These are phyloP conservation scores for Cataglyphis livida DNA, from an alignment of 2,888 invertebrate genomes.

Conservation along the genomic window DNA sequence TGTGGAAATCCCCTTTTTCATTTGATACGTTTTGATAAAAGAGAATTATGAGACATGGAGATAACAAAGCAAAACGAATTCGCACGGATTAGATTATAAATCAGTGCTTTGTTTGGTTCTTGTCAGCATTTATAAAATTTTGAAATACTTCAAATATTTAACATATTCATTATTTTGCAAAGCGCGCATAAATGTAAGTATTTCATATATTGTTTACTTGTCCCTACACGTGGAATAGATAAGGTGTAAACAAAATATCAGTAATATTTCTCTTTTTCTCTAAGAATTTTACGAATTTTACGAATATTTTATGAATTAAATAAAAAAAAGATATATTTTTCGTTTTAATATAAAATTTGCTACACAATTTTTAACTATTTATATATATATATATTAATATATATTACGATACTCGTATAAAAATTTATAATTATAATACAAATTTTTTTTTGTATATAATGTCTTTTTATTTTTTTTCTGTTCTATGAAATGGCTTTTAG, in stretches of 20 bases:
- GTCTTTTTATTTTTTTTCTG: neutral
- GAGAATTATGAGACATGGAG: too few relatives aligned
- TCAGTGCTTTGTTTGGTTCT: too few relatives aligned
- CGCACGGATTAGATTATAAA: too few relatives aligned
- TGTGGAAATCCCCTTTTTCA: too few relatives aligned
- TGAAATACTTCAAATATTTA: neutral
- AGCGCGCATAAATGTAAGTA: neutral
- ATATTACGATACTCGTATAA: neutral
- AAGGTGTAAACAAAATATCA: neutral
- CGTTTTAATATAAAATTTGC: neutral
- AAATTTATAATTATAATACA: neutral
- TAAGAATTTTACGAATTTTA: neutral
- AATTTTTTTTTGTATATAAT: neutral
- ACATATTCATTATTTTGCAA: neutral
- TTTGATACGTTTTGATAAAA: too few relatives aligned
- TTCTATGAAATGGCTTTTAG: conserved; percentile 5
- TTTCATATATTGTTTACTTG: neutral
- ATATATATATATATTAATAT: too few relatives aligned
- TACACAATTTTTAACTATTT: neutral
- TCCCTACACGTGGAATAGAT: too few relatives aligned
- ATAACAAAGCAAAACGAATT: too few relatives aligned
- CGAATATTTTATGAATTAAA: neutral
- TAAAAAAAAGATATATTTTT: neutral
- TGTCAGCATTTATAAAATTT: neutral
- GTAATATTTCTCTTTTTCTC: neutral